These are phyloP conservation scores for Dryobota labecula DNA, from an alignment of 2,888 invertebrate species.

Conservation along the genomic window DNA sequence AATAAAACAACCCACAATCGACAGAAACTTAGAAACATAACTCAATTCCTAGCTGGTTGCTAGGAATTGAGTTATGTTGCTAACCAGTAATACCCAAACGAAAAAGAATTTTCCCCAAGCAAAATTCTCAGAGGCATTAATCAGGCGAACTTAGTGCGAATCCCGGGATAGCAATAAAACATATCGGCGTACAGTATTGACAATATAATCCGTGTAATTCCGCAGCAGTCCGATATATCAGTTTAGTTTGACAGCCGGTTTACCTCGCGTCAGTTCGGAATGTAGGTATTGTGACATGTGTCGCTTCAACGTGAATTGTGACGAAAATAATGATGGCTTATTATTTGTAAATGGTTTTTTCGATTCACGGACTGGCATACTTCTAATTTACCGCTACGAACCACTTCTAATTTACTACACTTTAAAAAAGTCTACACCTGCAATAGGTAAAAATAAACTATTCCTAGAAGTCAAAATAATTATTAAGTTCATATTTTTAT, in stretches of 20 bases:
- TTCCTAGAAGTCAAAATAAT: too few species aligned
- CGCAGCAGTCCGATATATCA: conserved; percentile 62
- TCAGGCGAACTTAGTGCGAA: conserved; percentile 59
- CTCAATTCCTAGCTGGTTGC: conserved; percentile 23
- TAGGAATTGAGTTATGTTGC: too few species aligned
- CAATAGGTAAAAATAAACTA: too few species aligned
- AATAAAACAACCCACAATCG: conserved; percentile 20
- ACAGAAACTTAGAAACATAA: conserved; percentile 27
- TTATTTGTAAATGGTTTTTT: not conserved
- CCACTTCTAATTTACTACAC: too few species aligned
- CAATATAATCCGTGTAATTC: conserved; percentile 65
- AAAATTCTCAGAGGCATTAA: conserved; percentile 54
- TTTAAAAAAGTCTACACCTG: too few species aligned
- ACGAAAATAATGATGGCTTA: conserved; percentile 18
- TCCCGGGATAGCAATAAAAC: conserved; percentile 63
- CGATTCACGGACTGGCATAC: rapidly evolving
- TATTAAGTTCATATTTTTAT: too few species aligned
- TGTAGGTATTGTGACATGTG: conserved; percentile 26
- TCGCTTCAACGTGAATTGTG: conserved; percentile 18
- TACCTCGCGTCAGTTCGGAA: conserved; percentile 45
- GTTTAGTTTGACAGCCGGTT: conserved; percentile 62
- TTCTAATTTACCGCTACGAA: too few species aligned
- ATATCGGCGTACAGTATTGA: conserved; percentile 61
- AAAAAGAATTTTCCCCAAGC: conserved; percentile 40
- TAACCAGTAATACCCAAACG: not conserved